Base-by-base conservation (phyloP, 2,113 vertebrate genomes). In the Microcebus murinus region DNA sequence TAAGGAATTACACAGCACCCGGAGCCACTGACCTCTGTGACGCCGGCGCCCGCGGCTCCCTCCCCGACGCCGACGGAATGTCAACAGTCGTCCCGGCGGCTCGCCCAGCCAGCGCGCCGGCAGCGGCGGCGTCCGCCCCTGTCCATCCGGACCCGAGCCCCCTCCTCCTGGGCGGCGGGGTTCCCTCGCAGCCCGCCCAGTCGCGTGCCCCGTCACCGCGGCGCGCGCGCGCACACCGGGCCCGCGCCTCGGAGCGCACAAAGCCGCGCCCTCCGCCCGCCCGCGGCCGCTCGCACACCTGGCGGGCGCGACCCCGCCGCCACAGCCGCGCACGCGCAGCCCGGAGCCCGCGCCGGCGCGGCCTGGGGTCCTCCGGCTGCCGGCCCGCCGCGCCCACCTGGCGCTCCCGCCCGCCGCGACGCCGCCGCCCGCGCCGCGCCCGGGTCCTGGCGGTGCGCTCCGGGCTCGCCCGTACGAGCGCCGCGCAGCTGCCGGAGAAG, bases 11-110 rank as follows among this genome's bases (percentile, higher is more conserved):
- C 70, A 80, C 34, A 48, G 67, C 93, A 70, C 89, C 76, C 0
- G 42, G 76, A 52, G 67, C 89, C 70, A 94, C 97, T 91, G 96
- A 97, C 97, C 97, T 97, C 90, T 11, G 67, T 11, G 94, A 48
- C 31, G 48, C 89, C 15, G 79, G 85, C 48, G 84, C 79, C 55
- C 42, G 2, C 71, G 50, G 65, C 71, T 87, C 83, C 21, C 89
- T 85, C 77, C 59, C 25, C 68, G 63, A 45, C 55, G 81, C 29
- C 86, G 67, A 67, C 70, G 1, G 57, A 96, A 85, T 48, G 90
- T 87, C 95, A 84, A 68, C 92, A 80, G 87, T 55, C 95, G 95
- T 31, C 21, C 65, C 20, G 23, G 83, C 68, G 18, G 84, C 87
- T 91, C 92, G n/a, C 70, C 67, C 86, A 13, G 82, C 91, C 91